Conservation (phyloP, 2,888 invertebrate species). For the Craniophora ligustri region DNA sequence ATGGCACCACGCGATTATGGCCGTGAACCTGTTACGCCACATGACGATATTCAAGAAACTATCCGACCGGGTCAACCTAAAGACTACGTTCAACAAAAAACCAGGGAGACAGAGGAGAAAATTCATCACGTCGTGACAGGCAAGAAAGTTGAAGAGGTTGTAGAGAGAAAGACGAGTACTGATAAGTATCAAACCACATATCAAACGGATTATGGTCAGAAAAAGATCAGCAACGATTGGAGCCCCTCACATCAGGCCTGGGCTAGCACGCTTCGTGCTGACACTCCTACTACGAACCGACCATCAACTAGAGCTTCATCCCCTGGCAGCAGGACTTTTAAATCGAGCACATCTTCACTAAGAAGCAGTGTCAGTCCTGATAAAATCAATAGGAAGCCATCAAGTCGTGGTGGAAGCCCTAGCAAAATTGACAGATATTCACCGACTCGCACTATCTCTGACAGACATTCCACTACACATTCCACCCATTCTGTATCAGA, state of each 20-base stretch:
- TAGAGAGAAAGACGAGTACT: conserved; percentile 70
- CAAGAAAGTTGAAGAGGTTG: conserved; percentile 66
- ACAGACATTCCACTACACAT: conserved; percentile 69
- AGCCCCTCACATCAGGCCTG: conserved; percentile 93
- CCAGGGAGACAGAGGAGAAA: conserved; percentile 62
- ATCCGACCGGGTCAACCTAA: conserved; percentile 44
- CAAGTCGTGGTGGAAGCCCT: conserved; percentile 76
- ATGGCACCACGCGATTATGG: neutral
- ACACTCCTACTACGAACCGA: conserved; percentile 88
- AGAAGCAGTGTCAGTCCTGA: conserved; percentile 87
- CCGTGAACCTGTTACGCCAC: neutral
- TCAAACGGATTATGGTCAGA: conserved; percentile 87
- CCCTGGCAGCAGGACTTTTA: conserved; percentile 85
- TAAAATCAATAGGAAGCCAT: conserved; percentile 71
- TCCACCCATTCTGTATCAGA: conserved; percentile 70
- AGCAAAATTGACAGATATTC: conserved; percentile 71
- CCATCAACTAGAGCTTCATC: conserved; percentile 87
- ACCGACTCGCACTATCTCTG: conserved; percentile 69
- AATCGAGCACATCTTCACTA: conserved; percentile 86
- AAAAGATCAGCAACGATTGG: conserved; percentile 89
- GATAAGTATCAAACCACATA: conserved; percentile 90
- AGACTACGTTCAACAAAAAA: conserved; percentile 52
- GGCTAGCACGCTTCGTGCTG: conserved; percentile 91
- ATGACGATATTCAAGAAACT: conserved; percentile 51
- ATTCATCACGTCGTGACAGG: conserved; percentile 61